These are phyloP conservation scores for Oscheius sp. DNA, from an alignment of 2,888 invertebrate genomes.

Conservation along the genomic window DNA sequence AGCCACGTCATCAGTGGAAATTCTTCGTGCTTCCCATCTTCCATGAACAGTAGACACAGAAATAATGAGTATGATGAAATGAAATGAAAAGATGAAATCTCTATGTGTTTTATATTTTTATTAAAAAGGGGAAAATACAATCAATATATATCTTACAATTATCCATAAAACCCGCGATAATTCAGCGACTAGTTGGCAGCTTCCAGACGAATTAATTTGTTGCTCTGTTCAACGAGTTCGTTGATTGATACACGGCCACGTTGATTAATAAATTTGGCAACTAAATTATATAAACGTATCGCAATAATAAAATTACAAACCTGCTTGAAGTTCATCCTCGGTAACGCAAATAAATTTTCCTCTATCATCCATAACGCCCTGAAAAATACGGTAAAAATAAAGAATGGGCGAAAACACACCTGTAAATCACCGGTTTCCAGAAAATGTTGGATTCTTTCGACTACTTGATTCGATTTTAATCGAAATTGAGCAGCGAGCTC, in stretches of 20 bases:
- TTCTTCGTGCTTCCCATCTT: slow-evolving; percentile 21
- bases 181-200: slow-evolving; percentile 24
- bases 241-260: slow-evolving; percentile 92
- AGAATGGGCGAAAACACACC: slow-evolving; percentile 46
- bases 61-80: neutral
- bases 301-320: slow-evolving; percentile 40
- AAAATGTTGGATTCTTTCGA: slow-evolving; percentile 84
- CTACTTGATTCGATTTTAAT: slow-evolving; percentile 74
- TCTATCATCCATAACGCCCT: slow-evolving; percentile 95
- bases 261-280: slow-evolving; percentile 93
- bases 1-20: slow-evolving; percentile 3
- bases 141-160: no score
- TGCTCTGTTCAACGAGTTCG: slow-evolving; percentile 93
- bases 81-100: neutral
- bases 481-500: slow-evolving; percentile 69
- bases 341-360: slow-evolving; percentile 99
- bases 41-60: slow-evolving; percentile 18
- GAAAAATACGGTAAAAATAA: slow-evolving; percentile 77
- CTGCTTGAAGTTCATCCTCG: slow-evolving; percentile 85
- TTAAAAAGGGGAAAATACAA: no score
- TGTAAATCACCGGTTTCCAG: slow-evolving; percentile 81
- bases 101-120: neutral
- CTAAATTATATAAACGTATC: slow-evolving; percentile 75
- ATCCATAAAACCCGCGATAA: no score
- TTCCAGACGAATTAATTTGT: slow-evolving; percentile 86